Evolutionary conservation across 2,797 vertebrate genomes (phyloP).

Genomic region (Microctenopoma lineatum): DNA sequence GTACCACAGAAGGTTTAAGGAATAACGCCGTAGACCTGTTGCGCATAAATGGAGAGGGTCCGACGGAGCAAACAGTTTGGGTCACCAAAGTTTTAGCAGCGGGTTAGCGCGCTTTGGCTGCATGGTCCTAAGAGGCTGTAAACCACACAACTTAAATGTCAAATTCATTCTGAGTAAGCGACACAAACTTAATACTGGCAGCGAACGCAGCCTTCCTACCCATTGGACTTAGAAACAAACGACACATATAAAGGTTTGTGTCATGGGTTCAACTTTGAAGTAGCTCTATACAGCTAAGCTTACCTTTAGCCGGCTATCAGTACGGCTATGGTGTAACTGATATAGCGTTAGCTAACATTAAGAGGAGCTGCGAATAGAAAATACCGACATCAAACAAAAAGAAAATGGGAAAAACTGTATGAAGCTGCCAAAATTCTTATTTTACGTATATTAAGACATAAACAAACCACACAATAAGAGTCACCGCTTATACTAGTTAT

Average conservation of each 20-base stretch:
- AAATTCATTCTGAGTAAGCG: background rate
- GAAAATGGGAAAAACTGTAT: rapidly evolving
- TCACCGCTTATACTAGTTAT: rapidly evolving
- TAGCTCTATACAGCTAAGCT: slow-evolving; percentile 11
- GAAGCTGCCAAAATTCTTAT: rapidly evolving
- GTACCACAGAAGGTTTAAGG: background rate
- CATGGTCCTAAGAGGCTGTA: background rate
- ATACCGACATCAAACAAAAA: slow-evolving; percentile 28
- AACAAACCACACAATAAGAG: rapidly evolving
- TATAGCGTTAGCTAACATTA: slow-evolving; percentile 23
- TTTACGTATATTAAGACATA: rapidly evolving
- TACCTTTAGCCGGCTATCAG: background rate
- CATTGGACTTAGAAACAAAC: background rate
- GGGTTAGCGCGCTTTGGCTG: slow-evolving; percentile 62
- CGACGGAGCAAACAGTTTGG: background rate
- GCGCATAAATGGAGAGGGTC: background rate
- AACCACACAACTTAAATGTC: background rate
- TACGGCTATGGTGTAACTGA: slow-evolving; percentile 38
- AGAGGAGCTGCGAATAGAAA: slow-evolving; percentile 26
- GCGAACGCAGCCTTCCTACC: rapidly evolving
- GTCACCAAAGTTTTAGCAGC: slow-evolving; percentile 33
- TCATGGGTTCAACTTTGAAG: slow-evolving; percentile 3
- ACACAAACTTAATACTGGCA: background rate
- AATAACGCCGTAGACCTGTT: background rate
- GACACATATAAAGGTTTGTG: background rate